Evolutionary conservation across 1,140 invertebrate genomes (phyloP).

Genomic region (Ips typographus): DNA sequence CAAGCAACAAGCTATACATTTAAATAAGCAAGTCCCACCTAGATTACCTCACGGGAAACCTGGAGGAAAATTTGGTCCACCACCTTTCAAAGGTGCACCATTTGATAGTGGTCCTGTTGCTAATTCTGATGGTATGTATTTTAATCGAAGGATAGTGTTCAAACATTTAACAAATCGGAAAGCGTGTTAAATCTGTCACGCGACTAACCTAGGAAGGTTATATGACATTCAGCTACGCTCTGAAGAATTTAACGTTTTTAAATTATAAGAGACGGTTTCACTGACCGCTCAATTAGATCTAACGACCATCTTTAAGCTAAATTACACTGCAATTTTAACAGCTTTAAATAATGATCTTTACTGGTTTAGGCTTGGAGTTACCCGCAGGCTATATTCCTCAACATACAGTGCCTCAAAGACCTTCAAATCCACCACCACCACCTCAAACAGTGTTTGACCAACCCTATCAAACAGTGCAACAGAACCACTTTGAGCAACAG

Average conservation of each 20-base stretch:
- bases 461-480: background rate
- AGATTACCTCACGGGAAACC: background rate
- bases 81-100: conserved; percentile 8
- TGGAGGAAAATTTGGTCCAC: background rate
- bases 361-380: conserved; percentile 16
- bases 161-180: background rate
- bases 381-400: conserved; percentile 28
- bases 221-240: too few relatives aligned
- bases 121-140: conserved; percentile 4
- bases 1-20: conserved; percentile 42
- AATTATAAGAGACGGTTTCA: too few relatives aligned
- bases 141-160: background rate
- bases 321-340: background rate
- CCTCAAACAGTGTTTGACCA: background rate
- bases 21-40: conserved; percentile 11
- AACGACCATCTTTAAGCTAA: background rate
- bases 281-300: too few relatives aligned
- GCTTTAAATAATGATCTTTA: background rate
- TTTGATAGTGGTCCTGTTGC: background rate
- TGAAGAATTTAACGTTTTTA: too few relatives aligned
- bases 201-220: conserved; percentile 2
- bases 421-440: background rate
- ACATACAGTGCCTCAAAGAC: conserved; percentile 16
- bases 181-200: conserved; percentile 29
- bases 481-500: conserved; percentile 20